phyloP scores from a whole-genome alignment of 2,888 invertebrate species.

The Pimpla rufipes region DNA sequence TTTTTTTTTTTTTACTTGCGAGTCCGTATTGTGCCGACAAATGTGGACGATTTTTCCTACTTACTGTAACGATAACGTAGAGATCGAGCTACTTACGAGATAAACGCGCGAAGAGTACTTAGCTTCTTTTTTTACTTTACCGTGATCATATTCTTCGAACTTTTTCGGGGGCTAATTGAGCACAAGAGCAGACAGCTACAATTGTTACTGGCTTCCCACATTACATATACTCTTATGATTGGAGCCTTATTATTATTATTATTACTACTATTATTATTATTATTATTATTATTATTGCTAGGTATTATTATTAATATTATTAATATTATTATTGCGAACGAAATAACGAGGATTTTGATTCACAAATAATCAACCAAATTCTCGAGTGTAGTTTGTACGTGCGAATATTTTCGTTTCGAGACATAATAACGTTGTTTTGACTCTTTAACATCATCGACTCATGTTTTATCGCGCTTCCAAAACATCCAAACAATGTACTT shows the following conservation, averaged over 20 bases:
- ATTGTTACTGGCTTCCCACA: constrained; percentile 47
- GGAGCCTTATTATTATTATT: constrained; percentile 18
- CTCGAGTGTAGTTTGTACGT: constrained; percentile 53
- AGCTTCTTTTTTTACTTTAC: constrained; percentile 41
- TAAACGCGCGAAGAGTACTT: constrained; percentile 63
- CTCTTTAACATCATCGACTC: constrained; percentile 29
- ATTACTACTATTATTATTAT: constrained; percentile 15
- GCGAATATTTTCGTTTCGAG: constrained; percentile 35
- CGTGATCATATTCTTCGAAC: constrained; percentile 25
- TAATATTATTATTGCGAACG: constrained; percentile 32
- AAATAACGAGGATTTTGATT: background rate
- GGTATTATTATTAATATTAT: constrained; percentile 17
- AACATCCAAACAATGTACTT: constrained; percentile 75
- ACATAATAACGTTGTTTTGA: constrained; percentile 35
- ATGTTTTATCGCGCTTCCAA: constrained; percentile 75
- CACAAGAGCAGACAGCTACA: constrained; percentile 49
- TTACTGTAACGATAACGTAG: constrained; percentile 53
- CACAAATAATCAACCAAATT: constrained; percentile 25
- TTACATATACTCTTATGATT: constrained; percentile 39
- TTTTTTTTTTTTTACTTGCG: constrained; percentile 27
- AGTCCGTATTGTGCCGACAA: constrained; percentile 31
- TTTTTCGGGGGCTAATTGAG: constrained; percentile 37
- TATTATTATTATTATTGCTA: constrained; percentile 26
- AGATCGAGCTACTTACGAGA: constrained; percentile 54
- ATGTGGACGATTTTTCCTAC: constrained; percentile 49